Conservation (phyloP, 1,140 invertebrate genomes). For the Cotesia chilonis region DNA sequence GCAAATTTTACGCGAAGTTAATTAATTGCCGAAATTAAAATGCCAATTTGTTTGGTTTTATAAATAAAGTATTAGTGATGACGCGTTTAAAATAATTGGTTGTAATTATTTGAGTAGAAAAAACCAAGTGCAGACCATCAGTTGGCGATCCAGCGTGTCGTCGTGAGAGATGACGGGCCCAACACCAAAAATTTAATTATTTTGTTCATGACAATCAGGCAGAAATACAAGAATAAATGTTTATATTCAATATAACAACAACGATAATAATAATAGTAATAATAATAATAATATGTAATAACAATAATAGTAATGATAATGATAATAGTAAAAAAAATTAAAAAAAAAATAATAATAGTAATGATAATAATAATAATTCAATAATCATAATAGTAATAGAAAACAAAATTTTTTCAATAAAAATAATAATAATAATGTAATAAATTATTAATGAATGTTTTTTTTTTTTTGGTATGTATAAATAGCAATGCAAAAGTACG, state of each 20-base stretch:
- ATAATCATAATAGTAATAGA: slow-evolving; percentile 2
- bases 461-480: slow-evolving; percentile 33
- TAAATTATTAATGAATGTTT: slow-evolving; percentile 16
- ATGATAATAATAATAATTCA: neutral
- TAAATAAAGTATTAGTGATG: neutral
- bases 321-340: slow-evolving; percentile 4
- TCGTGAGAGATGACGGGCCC: slow-evolving; percentile 43
- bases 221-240: slow-evolving; percentile 20
- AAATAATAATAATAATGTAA: slow-evolving; percentile 10
- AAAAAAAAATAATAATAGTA: slow-evolving; percentile 1
- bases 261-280: slow-evolving; percentile 15
- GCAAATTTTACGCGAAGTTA: too few relatives aligned
- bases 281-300: neutral
- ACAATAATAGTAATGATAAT: slow-evolving; percentile 4
- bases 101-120: slow-evolving; percentile 18
- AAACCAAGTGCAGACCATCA: slow-evolving; percentile 39
- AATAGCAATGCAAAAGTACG: slow-evolving; percentile 20
- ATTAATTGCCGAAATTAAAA: too few relatives aligned
- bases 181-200: slow-evolving; percentile 45
- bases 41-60: neutral
- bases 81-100: slow-evolving; percentile 16
- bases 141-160: slow-evolving; percentile 36
- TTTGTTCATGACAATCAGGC: slow-evolving; percentile 27
- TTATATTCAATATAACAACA: slow-evolving; percentile 5
- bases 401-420: neutral